A percentile compares a stretch with the other conserved stretches of the same genome.
phyloP scores from a whole-genome alignment of 2,113 vertebrate species.

The Onychostruthus taczanowskii region DNA sequence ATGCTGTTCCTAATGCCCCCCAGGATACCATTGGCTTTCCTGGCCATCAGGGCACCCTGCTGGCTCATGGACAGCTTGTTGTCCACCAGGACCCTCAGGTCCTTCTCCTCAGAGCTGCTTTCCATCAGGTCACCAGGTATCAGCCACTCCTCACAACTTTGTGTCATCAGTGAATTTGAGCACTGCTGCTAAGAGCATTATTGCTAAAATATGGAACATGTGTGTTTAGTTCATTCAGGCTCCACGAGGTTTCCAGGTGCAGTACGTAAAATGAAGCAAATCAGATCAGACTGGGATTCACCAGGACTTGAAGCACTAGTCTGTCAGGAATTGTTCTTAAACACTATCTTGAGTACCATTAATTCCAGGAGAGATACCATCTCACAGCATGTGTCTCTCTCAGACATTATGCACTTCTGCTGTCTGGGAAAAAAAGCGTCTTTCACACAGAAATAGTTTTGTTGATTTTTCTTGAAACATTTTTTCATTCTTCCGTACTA shows the following conservation, averaged over 20 bases:
- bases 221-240: background rate
- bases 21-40: background rate
- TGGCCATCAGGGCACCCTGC: background rate
- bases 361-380: background rate
- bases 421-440: background rate
- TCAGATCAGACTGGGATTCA: background rate
- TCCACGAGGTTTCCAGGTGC: background rate
- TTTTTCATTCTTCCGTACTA: background rate
- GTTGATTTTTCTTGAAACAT: background rate
- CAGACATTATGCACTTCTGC: background rate
- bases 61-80: background rate
- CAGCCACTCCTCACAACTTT: background rate
- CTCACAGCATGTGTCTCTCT: background rate
- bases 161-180: background rate
- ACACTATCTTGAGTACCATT: background rate
- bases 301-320: background rate
- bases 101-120: background rate
- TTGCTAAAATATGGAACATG: background rate
- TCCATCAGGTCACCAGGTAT: background rate
- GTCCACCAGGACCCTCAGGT: background rate
- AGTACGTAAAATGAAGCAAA: background rate
- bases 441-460: background rate
- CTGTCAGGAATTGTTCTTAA: background rate
- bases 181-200: background rate
- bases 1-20: background rate